A percentile compares a stretch with the other conserved stretches of the same genome.
phyloP scores from a whole-genome alignment of 2,113 vertebrate species.

The Halichoeres trimaculatus region DNA sequence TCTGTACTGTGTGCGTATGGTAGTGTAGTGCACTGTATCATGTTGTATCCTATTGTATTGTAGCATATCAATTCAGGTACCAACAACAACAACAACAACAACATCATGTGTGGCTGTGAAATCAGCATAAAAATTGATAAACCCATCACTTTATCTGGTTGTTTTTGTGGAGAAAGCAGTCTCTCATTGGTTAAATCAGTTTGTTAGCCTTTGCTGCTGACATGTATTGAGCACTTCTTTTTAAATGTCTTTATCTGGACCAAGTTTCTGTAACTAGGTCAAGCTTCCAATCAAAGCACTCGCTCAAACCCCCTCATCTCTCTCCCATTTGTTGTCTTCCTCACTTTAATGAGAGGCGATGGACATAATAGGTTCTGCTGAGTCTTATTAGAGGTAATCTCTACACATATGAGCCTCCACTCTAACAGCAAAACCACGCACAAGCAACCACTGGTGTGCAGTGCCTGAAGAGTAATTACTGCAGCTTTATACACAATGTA shows the following conservation, averaged over 20 bases:
- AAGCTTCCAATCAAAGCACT: slow-evolving; percentile 34
- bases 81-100: too few relatives aligned
- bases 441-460: not conserved
- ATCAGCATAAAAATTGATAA: too few relatives aligned
- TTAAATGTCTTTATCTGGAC: not conserved
- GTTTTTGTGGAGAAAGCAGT: too few relatives aligned
- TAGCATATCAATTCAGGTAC: too few relatives aligned
- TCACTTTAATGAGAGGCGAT: slow-evolving; percentile 21
- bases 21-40: too few relatives aligned
- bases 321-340: not conserved
- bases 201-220: not conserved
- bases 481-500: slow-evolving; percentile 9
- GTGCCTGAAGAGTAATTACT: slow-evolving; percentile 47
- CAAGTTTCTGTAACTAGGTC: slow-evolving; percentile 52
- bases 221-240: not conserved
- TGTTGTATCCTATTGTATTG: too few relatives aligned
- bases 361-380: slow-evolving; percentile 2
- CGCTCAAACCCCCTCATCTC: not conserved
- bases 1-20: too few relatives aligned
- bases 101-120: too few relatives aligned
- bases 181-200: not conserved
- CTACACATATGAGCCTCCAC: slow-evolving; percentile 4
- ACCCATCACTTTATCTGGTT: too few relatives aligned
- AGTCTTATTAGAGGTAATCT: slow-evolving; percentile 39
- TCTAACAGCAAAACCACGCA: slow-evolving; percentile 1